Base-by-base conservation (phyloP, 2,888 invertebrate genomes). In the Nyleta sp. region DNA sequence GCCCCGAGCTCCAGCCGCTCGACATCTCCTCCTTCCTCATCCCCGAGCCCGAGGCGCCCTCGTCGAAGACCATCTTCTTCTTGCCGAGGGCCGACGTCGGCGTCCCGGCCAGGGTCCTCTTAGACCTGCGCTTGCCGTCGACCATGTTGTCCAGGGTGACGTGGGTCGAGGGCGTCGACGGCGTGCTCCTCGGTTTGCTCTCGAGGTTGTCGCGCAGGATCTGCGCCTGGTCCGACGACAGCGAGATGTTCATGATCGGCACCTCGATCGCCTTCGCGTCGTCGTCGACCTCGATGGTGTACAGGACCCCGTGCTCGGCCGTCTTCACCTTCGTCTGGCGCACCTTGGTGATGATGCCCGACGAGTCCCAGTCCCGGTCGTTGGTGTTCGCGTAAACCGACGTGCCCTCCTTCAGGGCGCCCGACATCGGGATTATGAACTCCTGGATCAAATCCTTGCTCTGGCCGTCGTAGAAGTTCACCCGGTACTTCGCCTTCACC, bases 391-490 rank as follows among this genome's bases (percentile, higher is more conserved):
- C 88, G 33, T 87, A 89, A 0, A 89, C 86, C 0, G 88, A 89
- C 5, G 87, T 53, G 15, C 87, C 88, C 31, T 84, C 80, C 1
- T 65, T 84, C 6, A 89, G 44, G 1, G 64, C 71, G 6, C 79
- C 60, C 18, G 82, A 81, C 78, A 89, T 86, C 1, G 86, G 87
- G 67, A 94, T 93, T 57, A 94, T 92, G 73, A 93, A 94, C 65
- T 94, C 94, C 80, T 93, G 93, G 64, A 93, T 87, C 42, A 94
- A 87, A 1, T 92, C 90, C 84, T 94, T 94, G 15, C 90, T 92
- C 48, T 93, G 92, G 0, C 94, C 94, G 84, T 94, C 94, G 60
- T 94, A 93, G 81, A 94, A 94, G 13, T 87, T 93, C 89, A 95
- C 93, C 80, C 92, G 90, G 87, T 93, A 94, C 83, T 94, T 94